These are phyloP conservation scores for Cossypha niveicapilla DNA, from an alignment of 2,797 vertebrate genomes.

Conservation along the genomic window DNA sequence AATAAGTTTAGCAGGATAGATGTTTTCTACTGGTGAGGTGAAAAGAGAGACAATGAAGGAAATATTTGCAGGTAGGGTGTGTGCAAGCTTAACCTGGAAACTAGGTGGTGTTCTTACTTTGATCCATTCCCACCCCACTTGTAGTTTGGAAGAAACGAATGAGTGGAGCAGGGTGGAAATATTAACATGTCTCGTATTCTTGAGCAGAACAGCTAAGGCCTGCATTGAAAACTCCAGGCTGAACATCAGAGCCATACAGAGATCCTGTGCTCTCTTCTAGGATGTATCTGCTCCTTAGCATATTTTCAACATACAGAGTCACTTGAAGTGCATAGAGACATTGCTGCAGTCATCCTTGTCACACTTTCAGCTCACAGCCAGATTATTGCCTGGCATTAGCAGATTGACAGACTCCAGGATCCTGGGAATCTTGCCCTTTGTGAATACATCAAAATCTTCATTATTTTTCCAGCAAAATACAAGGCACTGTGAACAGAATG, in stretches of 20 bases:
- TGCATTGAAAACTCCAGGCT: neutral
- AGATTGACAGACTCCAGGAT: neutral
- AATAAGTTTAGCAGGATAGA: neutral
- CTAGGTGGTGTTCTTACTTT: neutral
- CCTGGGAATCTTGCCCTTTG: neutral
- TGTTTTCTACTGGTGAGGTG: neutral
- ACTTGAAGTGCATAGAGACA: neutral
- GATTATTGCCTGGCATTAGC: neutral
- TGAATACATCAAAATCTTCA: conserved; percentile 5
- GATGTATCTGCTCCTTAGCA: neutral
- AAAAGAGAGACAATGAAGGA: neutral
- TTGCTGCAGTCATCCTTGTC: neutral
- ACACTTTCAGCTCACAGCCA: neutral
- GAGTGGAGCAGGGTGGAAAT: neutral
- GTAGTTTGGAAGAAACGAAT: neutral
- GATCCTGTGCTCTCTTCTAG: neutral
- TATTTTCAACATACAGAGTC: neutral
- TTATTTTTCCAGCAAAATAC: conserved; percentile 1
- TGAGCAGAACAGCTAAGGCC: neutral
- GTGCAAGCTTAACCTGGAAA: neutral
- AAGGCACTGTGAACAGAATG: neutral
- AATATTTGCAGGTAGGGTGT: neutral
- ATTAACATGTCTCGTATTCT: neutral
- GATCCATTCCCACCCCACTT: neutral
- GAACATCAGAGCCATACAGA: neutral